Conservation (phyloP, 2,797 vertebrate genomes). For the Glossophaga mutica region DNA sequence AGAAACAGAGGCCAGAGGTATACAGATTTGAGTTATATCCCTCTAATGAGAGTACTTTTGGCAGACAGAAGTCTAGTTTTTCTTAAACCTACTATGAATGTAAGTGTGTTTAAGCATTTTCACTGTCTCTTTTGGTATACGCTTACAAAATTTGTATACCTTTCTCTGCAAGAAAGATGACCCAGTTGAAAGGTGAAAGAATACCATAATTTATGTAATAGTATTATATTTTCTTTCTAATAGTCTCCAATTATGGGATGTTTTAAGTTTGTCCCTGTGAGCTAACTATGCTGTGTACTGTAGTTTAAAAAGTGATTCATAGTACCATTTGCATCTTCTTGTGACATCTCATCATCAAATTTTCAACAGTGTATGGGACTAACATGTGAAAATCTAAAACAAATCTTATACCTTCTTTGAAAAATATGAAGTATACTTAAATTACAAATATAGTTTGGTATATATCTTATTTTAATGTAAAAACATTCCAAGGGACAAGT, state of each 20-base stretch:
- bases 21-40: slow-evolving; percentile 1
- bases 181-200: slow-evolving; percentile 38
- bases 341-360: slow-evolving; percentile 44
- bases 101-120: slow-evolving; percentile 49
- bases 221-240: slow-evolving; percentile 59
- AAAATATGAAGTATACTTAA: slow-evolving; percentile 58
- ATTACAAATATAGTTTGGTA: slow-evolving; percentile 23
- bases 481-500: not conserved
- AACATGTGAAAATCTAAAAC: slow-evolving; percentile 68
- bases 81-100: not conserved
- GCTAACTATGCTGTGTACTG: slow-evolving; percentile 50
- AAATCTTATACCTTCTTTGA: slow-evolving; percentile 45
- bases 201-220: slow-evolving; percentile 65
- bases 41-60: slow-evolving; percentile 37
- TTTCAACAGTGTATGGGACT: slow-evolving; percentile 50
- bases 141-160: slow-evolving; percentile 31
- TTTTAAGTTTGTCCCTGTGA: slow-evolving; percentile 53
- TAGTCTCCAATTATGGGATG: slow-evolving; percentile 49
- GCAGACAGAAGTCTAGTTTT: slow-evolving; percentile 11
- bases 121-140: slow-evolving; percentile 5
- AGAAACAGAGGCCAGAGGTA: slow-evolving; percentile 40
- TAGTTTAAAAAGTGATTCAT: slow-evolving; percentile 71
- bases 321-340: slow-evolving; percentile 59
- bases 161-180: slow-evolving; percentile 47
- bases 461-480: slow-evolving; percentile 32